These are phyloP conservation scores for Hipparchia sbordonii DNA, from an alignment of 2,888 invertebrate genomes.

Conservation along the genomic window DNA sequence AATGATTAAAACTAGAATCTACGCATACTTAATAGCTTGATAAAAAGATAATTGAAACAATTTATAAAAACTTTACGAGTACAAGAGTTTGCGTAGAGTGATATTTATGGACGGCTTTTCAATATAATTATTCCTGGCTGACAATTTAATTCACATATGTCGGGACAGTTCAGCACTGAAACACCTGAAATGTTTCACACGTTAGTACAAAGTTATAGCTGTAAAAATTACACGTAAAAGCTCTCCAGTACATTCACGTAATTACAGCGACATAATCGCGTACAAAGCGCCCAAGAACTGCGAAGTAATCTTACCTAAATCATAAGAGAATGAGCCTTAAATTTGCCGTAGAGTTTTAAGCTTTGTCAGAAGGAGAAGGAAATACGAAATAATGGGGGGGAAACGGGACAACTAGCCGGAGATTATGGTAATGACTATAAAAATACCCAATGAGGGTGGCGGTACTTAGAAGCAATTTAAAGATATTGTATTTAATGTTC, in stretches of 20 bases:
- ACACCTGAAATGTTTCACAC: conserved; percentile 48
- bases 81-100: background rate
- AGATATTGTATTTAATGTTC: conserved; percentile 80
- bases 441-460: conserved; percentile 76
- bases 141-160: conserved; percentile 43
- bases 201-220: conserved; percentile 40
- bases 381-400: conserved; percentile 42
- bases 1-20: background rate
- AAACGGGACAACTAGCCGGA: conserved; percentile 57
- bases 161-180: conserved; percentile 24
- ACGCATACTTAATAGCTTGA: background rate
- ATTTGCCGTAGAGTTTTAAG: conserved; percentile 62
- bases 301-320: conserved; percentile 63
- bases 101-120: conserved; percentile 24
- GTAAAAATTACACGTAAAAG: conserved; percentile 46
- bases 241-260: conserved; percentile 54
- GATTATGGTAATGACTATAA: conserved; percentile 80
- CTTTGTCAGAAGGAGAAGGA: conserved; percentile 51
- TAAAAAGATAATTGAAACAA: background rate
- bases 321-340: conserved; percentile 71
- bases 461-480: conserved; percentile 79
- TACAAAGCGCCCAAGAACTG: conserved; percentile 58
- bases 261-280: conserved; percentile 70
- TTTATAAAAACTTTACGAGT: background rate
- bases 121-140: conserved; percentile 42